Base-by-base conservation (phyloP, 2,888 invertebrate species). In the Drosophila villosipedis region DNA sequence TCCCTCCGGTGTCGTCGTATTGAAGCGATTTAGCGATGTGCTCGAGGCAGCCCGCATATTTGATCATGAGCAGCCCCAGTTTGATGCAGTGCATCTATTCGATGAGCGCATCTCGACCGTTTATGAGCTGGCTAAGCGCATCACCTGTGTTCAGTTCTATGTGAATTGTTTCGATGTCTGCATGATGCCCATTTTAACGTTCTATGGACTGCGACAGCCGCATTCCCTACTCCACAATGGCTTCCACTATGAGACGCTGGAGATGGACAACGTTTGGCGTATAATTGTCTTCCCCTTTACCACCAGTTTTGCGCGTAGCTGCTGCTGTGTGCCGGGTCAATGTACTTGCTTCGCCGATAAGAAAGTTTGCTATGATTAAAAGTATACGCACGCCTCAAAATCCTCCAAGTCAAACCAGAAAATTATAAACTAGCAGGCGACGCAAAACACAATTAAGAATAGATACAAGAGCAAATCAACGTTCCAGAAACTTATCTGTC, bases 161-260 rank as follows among this genome's bases (percentile, higher is more conserved):
- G 88, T 93, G 2, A 93, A 93, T 71, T 93, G 93, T 49, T 72
- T 76, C 39, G 82, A 90, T 47, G 68, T 89, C 6, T 68, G 82
- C 4, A 43, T 86, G 37, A 50, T 77, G 58, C 83, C 88, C 14
- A 75, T 91, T 30, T 35, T 81, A 35, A 58, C 55, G 0, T 59
- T 61, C 53, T 76, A 76, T 68, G 68, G 57, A 22, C 25, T 37
- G 2, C 52, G 72, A 2, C 58, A 47, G 16, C 37, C 74, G 3
- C 82, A 53, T 59, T 84, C 82, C 0, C 25, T 73, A 0, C 68
- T 92, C 4, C 78, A 86, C 19, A 78, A 89, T 7, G 89, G 88
- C 3, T 91, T 88, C 66, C 93, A 93, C 68, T 93, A 88, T 67
- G 93, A 93, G 77, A 85, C 85, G 4, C 43, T 93, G 9, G 28